Evolutionary conservation across 2,797 vertebrate species (phyloP), one percentile per base, ranked within the genome.

Genomic region (Nannoperca australis): DNA sequence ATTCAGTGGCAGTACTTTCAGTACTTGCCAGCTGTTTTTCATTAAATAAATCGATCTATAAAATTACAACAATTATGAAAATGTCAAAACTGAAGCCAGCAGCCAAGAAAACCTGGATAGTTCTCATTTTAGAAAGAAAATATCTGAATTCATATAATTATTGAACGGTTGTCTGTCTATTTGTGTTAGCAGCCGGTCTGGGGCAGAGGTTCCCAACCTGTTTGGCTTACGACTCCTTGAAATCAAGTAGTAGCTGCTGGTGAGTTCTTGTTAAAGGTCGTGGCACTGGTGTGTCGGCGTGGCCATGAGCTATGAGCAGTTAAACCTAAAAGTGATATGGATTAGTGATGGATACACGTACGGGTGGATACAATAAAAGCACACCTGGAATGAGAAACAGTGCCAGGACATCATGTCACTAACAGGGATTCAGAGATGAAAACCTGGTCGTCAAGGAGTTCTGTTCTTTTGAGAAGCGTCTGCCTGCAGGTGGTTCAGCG

Each of bases 401-500:
- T 15, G 40, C 17, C 49, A 9, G 17, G 44, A 27, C 22, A 6
- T 56, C 34, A 11, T 38, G 7, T 20, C 14, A 42, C 14, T 13
- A 47, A 47, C 40, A 30, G 30, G 42, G 32, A 62, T 44, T 14
- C 38, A 53, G 51, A 10, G 3, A 6, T 58, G 22, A 59, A 34
- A 20, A 68, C 17, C 30, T 47, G 69, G 62, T 65, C 56, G 61
- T 70, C 50, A 38, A 8, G 75, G 64, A 14, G 54, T 5, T 44
- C 4, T 58, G 58, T 17, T 70, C 55, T 36, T 73, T 59, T 80
- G 38, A 44, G 42, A 62, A 9, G 38, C 59, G 15, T 42, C 70
- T 55, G 64, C 47, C 56, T 74, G 40, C 74, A 62, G 71, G 64
- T 69, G 58, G 14, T 50, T 51, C 22, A 30, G 42, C 3, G 5